Conservation (phyloP, 2,113 vertebrate species). For the Corydoras maculifer region DNA sequence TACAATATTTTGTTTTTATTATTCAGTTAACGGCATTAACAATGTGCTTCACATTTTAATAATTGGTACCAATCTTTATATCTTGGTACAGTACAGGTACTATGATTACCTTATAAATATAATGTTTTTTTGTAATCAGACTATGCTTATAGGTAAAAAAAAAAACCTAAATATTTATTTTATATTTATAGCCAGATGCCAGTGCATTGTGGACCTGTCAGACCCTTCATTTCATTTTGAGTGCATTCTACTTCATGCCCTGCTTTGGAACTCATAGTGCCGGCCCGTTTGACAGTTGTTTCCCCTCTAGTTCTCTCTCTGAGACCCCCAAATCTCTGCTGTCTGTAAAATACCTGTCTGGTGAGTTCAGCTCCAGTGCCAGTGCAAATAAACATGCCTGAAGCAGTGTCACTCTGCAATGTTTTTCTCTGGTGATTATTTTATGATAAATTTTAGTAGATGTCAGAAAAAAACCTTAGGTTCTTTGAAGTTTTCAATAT, state of each 20-base stretch:
- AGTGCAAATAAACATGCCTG: neutral
- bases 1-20: too few species aligned
- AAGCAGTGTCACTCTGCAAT: neutral
- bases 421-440: constrained; percentile 2
- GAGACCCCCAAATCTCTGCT: constrained; percentile 43
- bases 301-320: constrained; percentile 54
- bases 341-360: neutral
- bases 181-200: neutral
- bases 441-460: neutral
- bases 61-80: too few species aligned
- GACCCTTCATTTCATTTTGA: neutral
- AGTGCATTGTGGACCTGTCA: neutral
- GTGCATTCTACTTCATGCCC: neutral
- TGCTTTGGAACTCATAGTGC: constrained; percentile 36
- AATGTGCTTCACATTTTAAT: too few species aligned
- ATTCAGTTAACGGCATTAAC: too few species aligned
- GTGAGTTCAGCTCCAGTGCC: neutral
- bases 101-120: too few species aligned
- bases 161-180: neutral
- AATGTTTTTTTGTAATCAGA: too few species aligned
- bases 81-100: too few species aligned
- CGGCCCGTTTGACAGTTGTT: constrained; percentile 55
- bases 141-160: too few species aligned
- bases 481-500: neutral
- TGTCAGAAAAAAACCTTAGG: neutral